Evolutionary conservation across 2,113 vertebrate genomes (phyloP), one percentile per base, ranked within the genome.

Genomic region (Zosterops pallidus): DNA sequence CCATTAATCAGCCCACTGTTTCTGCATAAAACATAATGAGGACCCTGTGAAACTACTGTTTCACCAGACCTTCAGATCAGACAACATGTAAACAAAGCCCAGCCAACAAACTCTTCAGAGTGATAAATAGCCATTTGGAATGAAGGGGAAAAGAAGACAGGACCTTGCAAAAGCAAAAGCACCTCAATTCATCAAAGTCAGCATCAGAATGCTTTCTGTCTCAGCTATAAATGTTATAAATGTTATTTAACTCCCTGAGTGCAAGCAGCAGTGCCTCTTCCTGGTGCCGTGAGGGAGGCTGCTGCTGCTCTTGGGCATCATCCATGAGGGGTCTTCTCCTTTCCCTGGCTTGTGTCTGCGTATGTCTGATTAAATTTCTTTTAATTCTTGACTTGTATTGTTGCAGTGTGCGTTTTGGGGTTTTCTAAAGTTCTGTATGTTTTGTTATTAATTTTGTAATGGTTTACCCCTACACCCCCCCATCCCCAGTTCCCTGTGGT

Each of bases 141-240:
- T 62, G 33, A 86, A 94, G 47, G 64, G 39, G 18, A 22, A 86
- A 87, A 84, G 39, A 91, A 50, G 72, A 94, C 35, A n/a, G 49
- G 60, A 94, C 80, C 56, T 74, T 81, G 81, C 39, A 89, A 89
- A 86, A 86, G 35, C 41, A 86, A 64, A 85, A 94, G 42, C 42
- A 80, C 53, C 80, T 90, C 77, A 63, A 81, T 95, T 59, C n/a
- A 94, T 95, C 88, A 93, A 78, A 83, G 59, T 74, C 49, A 56
- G 14, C 60, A 57, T 37, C 26, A 92, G 60, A 81, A 86, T 33
- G 42, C 70, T 78, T 91, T 90, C 79, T 69, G 52, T 52, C 89
- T 82, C 60, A 44, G 41, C 64, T 59, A n/a, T 46, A 86, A 84
- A 65, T 47, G 37, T 76, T 75, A 75, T 33, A 35, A 35, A 35